phyloP scores from a whole-genome alignment of 2,797 vertebrate genomes.

The Triplophysa bombifrons region DNA sequence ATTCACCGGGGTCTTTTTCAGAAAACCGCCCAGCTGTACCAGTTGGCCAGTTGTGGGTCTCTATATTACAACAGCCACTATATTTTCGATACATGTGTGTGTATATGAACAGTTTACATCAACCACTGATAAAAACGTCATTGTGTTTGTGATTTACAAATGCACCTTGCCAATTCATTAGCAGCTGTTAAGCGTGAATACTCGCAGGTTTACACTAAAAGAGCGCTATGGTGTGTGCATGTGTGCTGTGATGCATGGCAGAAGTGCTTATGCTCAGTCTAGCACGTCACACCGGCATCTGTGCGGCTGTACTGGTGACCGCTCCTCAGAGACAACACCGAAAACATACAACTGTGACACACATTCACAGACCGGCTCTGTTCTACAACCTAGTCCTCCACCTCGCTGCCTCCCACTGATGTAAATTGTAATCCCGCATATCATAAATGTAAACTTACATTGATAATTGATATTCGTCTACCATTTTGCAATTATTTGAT shows the following conservation, averaged over 20 bases:
- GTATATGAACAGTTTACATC: conserved; percentile 26
- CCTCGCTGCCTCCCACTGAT: neutral
- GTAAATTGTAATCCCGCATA: too few relatives aligned
- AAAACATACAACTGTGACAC: conserved; percentile 24
- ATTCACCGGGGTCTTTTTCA: conserved; percentile 43
- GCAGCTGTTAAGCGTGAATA: conserved; percentile 22
- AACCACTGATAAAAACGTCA: neutral
- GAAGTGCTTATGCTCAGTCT: conserved; percentile 59
- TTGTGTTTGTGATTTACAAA: conserved; percentile 2
- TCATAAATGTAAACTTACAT: too few relatives aligned
- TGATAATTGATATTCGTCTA: too few relatives aligned
- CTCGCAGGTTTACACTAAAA: conserved; percentile 15
- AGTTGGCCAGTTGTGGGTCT: conserved; percentile 33
- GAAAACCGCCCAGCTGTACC: conserved; percentile 17
- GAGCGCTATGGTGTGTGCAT: conserved; percentile 39
- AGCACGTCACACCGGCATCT: conserved; percentile 61
- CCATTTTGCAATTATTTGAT: too few relatives aligned
- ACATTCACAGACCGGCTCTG: neutral
- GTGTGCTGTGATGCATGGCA: conserved; percentile 49
- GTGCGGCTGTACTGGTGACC: conserved; percentile 59
- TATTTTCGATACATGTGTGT: too few relatives aligned
- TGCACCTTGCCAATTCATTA: conserved; percentile 1
- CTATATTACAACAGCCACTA: conserved; percentile 13
- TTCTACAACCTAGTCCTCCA: neutral
- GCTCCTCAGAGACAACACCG: conserved; percentile 49